Conservation (phyloP, 1,140 invertebrate species). For the roundworm (Caenorhabditis elegans) region DNA sequence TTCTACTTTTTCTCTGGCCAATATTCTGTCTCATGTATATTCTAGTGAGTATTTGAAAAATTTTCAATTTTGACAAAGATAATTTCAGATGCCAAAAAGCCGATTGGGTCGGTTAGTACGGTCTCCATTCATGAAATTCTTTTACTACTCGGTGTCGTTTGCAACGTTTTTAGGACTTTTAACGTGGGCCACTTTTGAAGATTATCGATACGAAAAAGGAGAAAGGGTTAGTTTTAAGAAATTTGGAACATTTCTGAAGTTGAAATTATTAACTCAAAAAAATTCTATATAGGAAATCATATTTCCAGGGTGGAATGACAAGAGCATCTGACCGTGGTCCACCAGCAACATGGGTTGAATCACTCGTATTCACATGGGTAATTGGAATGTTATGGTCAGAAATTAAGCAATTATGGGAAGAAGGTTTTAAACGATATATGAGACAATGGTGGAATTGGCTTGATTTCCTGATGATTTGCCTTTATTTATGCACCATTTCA, state of each 20-base stretch:
- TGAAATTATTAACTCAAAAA: too few relatives aligned
- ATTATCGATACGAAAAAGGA: slow-evolving; percentile 78
- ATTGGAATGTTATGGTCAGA: slow-evolving; percentile 83
- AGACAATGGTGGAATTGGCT: slow-evolving; percentile 94
- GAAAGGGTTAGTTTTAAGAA: slow-evolving; percentile 70
- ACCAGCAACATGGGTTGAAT: slow-evolving; percentile 84
- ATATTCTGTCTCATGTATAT: slow-evolving; percentile 82
- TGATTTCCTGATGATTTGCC: slow-evolving; percentile 80
- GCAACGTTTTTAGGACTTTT: slow-evolving; percentile 76
- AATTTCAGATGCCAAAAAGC: slow-evolving; percentile 73
- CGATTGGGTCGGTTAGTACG: slow-evolving; percentile 80
- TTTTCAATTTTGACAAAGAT: neutral
- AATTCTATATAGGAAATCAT: too few relatives aligned
- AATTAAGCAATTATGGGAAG: slow-evolving; percentile 81
- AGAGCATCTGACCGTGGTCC: slow-evolving; percentile 76
- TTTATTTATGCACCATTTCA: slow-evolving; percentile 69
- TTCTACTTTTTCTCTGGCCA: slow-evolving; percentile 81
- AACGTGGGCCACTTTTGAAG: slow-evolving; percentile 74
- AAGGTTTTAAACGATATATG: slow-evolving; percentile 84
- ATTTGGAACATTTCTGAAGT: too few relatives aligned
- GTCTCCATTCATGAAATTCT: slow-evolving; percentile 91
- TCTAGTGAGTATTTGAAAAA: slow-evolving; percentile 68
- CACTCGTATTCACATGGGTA: slow-evolving; percentile 80
- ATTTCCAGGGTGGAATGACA: slow-evolving; percentile 53
- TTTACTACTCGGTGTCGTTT: slow-evolving; percentile 85